A percentile compares a stretch with the other conserved stretches of the same genome.
Evolutionary conservation across 2,113 vertebrate genomes (phyloP).

Genomic region (Alouatta palliata): DNA sequence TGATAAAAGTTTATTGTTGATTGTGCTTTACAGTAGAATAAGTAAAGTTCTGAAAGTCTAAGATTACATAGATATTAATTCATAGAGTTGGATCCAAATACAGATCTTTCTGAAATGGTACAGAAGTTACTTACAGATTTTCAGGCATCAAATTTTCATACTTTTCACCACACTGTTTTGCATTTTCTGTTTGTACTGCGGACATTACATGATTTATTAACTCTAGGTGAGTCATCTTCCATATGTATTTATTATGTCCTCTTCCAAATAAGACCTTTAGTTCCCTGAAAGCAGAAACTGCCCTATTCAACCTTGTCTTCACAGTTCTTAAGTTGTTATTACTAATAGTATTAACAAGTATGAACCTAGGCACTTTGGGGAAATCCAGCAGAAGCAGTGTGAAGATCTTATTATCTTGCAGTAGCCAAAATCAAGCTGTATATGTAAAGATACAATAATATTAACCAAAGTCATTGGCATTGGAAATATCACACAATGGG

Average conservation of each 20-base stretch:
- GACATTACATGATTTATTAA: background rate
- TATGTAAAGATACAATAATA: background rate
- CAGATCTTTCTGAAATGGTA: background rate
- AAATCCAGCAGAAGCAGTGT: background rate
- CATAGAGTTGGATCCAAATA: background rate
- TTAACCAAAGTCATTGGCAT: background rate
- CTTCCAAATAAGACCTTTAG: background rate
- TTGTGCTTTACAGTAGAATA: background rate
- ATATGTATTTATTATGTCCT: background rate
- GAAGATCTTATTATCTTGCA: background rate
- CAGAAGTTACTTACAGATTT: background rate
- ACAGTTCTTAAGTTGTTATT: background rate
- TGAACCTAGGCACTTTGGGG: background rate
- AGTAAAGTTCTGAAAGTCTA: background rate
- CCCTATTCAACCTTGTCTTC: background rate
- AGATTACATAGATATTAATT: background rate
- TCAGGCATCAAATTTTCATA: background rate
- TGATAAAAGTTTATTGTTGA: background rate
- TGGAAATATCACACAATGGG: background rate
- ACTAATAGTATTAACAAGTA: background rate
- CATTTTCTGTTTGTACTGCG: background rate
- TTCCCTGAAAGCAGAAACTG: background rate
- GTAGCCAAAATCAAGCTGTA: background rate
- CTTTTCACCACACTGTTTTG: background rate
- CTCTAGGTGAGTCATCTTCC: background rate